Base-by-base conservation (phyloP, 2,113 vertebrate genomes). In the Caretta caretta region DNA sequence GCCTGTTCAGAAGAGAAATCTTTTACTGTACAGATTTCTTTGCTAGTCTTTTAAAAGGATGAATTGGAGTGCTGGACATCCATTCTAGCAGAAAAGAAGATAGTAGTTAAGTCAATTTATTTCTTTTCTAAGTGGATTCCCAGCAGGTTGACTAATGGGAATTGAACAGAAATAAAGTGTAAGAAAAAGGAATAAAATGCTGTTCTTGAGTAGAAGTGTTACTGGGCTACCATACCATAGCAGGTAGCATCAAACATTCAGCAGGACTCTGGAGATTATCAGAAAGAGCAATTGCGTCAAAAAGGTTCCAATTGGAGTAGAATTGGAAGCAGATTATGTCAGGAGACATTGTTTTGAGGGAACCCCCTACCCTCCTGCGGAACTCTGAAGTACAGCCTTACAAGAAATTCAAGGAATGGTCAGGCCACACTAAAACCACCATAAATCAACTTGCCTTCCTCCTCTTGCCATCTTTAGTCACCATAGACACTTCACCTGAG, bases 291-390 rank as follows among this genome's bases (percentile, higher is more conserved):
- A n/a, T 22, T 59, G 84, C 82, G 94, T 92, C 7, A 86, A 65
- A 6, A 46, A 95, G 89, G 4, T 94, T 80, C 53, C 92, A 35
- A 83, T 93, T 12, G 12, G 53, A 92, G 83, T 20, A 88, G 83
- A 97, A 94, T 81, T 87, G 16, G 17, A 83, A 84, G 29, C 46
- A 51, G 53, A 93, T 90, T 57, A 10, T 84, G 35, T 62, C 62
- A 86, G 24, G 80, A 57, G 76, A 94, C 49, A 94, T 78, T 92
- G 95, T 93, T 94, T 62, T 83, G 78, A 93, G 94, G 69, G 48
- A 92, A 93, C 1, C 17, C 89, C 62, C 78, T 31, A 31, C 82
- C 72, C 29, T 79, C 93, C 90, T 83, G 72, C 87, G 90, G 84
- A 90, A 51, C 62, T 92, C 84, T 80, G 84, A 90, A 93, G 72